These are phyloP conservation scores for Lepidurus couesii DNA, from an alignment of 1,140 invertebrate genomes.

Conservation along the genomic window DNA sequence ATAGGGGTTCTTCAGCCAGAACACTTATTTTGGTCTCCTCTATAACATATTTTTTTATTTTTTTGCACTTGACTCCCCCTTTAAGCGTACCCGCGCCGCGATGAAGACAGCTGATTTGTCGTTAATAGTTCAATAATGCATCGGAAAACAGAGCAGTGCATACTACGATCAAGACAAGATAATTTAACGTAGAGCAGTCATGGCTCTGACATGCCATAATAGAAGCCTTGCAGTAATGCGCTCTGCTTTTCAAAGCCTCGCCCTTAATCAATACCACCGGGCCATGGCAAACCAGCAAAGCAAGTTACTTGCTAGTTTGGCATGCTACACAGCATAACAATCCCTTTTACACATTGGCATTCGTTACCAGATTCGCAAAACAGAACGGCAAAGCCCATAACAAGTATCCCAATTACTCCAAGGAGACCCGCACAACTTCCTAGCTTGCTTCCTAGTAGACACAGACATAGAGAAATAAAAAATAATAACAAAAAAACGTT, in stretches of 20 bases:
- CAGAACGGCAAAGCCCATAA: not conserved
- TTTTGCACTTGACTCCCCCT: too few relatives aligned
- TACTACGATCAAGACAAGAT: not conserved
- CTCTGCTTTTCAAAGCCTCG: not conserved
- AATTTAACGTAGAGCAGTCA: not conserved
- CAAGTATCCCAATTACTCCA: not conserved
- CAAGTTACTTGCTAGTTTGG: not conserved
- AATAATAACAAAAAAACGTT: not conserved
- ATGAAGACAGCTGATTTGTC: too few relatives aligned
- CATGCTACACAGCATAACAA: not conserved
- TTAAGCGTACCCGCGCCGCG: too few relatives aligned
- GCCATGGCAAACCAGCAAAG: not conserved
- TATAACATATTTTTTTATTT: too few relatives aligned
- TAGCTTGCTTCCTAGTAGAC: too few relatives aligned
- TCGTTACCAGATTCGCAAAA: not conserved
- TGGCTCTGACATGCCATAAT: not conserved
- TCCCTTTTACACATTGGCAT: not conserved
- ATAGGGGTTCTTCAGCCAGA: too few relatives aligned
- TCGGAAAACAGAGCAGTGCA: not conserved
- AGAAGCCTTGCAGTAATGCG: not conserved
- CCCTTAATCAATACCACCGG: constrained; percentile 8
- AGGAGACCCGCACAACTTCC: not conserved
- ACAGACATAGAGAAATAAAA: too few relatives aligned
- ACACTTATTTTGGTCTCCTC: too few relatives aligned
- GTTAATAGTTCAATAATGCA: not conserved